These are phyloP conservation scores for Pantherophis guttatus DNA, from an alignment of 2,113 vertebrate species.

Conservation along the genomic window DNA sequence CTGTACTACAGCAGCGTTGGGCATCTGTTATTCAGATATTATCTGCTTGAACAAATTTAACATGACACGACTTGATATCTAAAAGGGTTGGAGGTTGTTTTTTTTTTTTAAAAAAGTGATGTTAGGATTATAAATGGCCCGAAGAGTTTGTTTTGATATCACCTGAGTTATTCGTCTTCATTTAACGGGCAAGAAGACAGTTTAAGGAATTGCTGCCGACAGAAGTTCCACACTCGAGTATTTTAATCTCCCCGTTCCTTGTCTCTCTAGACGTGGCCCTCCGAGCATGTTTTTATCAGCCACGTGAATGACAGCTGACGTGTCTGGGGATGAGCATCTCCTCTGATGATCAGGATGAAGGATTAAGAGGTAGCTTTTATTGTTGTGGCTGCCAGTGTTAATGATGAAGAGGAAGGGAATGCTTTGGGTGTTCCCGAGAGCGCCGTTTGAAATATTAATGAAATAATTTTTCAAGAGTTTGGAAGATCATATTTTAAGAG, in stretches of 20 bases:
- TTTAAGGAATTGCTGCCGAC: slow-evolving; percentile 66
- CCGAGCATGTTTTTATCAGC: slow-evolving; percentile 81
- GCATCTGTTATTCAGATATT: slow-evolving; percentile 71
- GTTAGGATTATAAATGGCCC: slow-evolving; percentile 54
- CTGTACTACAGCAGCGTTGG: slow-evolving; percentile 46
- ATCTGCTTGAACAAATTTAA: slow-evolving; percentile 68
- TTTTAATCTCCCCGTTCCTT: slow-evolving; percentile 50
- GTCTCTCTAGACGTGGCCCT: slow-evolving; percentile 78
- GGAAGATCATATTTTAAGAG: not conserved
- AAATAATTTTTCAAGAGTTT: slow-evolving; percentile 28
- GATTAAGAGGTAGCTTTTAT: slow-evolving; percentile 79
- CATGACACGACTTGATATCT: slow-evolving; percentile 70
- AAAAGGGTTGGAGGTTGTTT: slow-evolving; percentile 17
- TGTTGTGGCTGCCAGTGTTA: slow-evolving; percentile 79
- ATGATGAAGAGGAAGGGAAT: slow-evolving; percentile 84
- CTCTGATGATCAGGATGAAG: slow-evolving; percentile 80
- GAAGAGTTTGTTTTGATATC: slow-evolving; percentile 61
- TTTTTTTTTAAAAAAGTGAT: slow-evolving; percentile 50
- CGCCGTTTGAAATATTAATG: slow-evolving; percentile 27
- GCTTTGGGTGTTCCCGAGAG: slow-evolving; percentile 14
- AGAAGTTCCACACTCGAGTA: slow-evolving; percentile 67
- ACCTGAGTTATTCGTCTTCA: slow-evolving; percentile 68
- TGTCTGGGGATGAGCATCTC: slow-evolving; percentile 75
- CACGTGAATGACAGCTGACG: slow-evolving; percentile 90
- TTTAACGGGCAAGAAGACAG: slow-evolving; percentile 57